These are phyloP conservation scores for Oreochromis aureus DNA, from an alignment of 2,113 vertebrate species.

Conservation along the genomic window DNA sequence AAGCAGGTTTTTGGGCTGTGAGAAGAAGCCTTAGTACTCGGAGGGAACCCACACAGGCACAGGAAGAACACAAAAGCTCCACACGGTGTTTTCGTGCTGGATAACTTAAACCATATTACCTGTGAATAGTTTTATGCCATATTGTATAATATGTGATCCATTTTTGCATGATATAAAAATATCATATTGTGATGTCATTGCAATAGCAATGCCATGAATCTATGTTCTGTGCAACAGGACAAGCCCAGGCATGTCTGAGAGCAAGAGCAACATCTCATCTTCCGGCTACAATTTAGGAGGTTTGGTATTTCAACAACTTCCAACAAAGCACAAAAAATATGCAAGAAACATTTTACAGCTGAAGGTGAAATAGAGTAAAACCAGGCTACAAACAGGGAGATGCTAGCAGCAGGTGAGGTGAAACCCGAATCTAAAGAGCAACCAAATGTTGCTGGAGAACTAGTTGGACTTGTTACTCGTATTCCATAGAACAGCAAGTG, in stretches of 20 bases:
- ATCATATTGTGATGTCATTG: background rate
- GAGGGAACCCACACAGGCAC: background rate
- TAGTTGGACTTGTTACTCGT: too few relatives aligned
- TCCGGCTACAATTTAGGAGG: background rate
- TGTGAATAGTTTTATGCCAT: background rate
- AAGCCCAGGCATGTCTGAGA: background rate
- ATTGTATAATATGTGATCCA: background rate
- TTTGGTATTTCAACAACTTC: background rate
- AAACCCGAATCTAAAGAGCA: too few relatives aligned
- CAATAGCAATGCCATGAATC: background rate
- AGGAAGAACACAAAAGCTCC: background rate
- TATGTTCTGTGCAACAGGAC: background rate
- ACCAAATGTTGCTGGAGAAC: too few relatives aligned
- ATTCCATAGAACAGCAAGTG: too few relatives aligned
- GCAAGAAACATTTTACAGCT: background rate
- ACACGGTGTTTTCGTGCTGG: background rate
- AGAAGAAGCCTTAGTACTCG: background rate
- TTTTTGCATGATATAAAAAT: background rate
- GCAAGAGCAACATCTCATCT: background rate
- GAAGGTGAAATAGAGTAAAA: too few relatives aligned
- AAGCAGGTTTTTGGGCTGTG: background rate
- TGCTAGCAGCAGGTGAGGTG: too few relatives aligned
- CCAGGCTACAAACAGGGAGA: too few relatives aligned
- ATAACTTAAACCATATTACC: background rate
- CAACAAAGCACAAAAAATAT: background rate